phyloP scores from a whole-genome alignment of 2,113 vertebrate species.

The Dasyprocta punctata region DNA sequence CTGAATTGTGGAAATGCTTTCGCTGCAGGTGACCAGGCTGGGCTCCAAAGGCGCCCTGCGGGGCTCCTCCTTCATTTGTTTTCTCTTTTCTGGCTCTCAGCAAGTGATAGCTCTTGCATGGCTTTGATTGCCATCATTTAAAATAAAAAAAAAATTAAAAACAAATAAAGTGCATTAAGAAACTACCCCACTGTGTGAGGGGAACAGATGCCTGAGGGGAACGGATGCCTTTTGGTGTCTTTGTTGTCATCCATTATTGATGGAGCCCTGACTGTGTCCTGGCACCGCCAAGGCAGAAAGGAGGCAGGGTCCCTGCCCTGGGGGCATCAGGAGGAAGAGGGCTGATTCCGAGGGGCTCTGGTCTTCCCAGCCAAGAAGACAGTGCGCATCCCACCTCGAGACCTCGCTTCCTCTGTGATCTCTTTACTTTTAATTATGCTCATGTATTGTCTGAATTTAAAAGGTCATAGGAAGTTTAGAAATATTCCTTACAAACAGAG shows the following conservation, averaged over 20 bases:
- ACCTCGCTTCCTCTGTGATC: background rate
- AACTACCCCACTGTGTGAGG: background rate
- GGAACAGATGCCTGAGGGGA: background rate
- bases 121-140: background rate
- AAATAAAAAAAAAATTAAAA: background rate
- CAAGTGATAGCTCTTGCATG: too few species aligned
- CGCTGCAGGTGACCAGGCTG: background rate
- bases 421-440: background rate
- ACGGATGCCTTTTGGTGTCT: background rate
- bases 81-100: background rate
- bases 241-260: slow-evolving; percentile 56
- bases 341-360: background rate
- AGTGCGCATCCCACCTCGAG: background rate
- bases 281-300: slow-evolving; percentile 28
- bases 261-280: background rate
- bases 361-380: background rate
- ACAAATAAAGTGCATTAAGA: background rate
- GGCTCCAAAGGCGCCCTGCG: background rate
- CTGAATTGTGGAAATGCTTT: background rate
- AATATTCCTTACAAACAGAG: background rate
- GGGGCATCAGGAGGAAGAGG: background rate
- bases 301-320: background rate
- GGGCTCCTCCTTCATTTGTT: background rate
- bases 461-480: background rate
- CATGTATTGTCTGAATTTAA: background rate